Percentiles rank a stretch among this genome's conserved stretches.
Conservation (phyloP, 2,797 vertebrate species). For the Falco cherrug region DNA sequence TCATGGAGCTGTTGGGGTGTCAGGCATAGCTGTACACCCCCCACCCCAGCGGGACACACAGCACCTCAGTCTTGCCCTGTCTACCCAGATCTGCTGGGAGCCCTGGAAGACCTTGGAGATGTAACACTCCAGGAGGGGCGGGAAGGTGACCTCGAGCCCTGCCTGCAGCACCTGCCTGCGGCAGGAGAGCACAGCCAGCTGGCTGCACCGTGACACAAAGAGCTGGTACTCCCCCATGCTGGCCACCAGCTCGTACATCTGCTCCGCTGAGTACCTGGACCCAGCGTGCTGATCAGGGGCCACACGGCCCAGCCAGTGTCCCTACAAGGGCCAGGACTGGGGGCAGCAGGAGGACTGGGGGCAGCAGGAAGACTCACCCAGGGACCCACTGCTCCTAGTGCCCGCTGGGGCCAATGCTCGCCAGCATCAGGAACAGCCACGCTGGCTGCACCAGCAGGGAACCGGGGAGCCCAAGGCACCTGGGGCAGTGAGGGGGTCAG, state of each 20-base stretch:
- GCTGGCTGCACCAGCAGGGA: background rate
- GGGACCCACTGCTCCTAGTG: conserved; percentile 74
- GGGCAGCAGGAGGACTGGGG: background rate
- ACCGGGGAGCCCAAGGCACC: background rate
- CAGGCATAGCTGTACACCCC: background rate
- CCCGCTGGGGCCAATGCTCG: conserved; percentile 52
- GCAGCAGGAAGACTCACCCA: conserved; percentile 26
- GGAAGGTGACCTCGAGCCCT: conserved; percentile 80
- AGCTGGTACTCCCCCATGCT: conserved; percentile 76
- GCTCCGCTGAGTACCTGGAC: conserved; percentile 76
- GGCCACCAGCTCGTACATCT: conserved; percentile 80
- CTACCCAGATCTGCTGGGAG: conserved; percentile 78
- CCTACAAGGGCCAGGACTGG: background rate
- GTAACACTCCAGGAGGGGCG: conserved; percentile 78
- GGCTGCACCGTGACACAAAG: conserved; percentile 85
- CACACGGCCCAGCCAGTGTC: background rate
- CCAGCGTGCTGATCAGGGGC: background rate
- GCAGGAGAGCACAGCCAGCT: conserved; percentile 67
- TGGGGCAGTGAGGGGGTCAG: background rate
- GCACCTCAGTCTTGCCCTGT: background rate
- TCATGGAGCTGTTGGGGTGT: background rate
- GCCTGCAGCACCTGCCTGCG: conserved; percentile 53
- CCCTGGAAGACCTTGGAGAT: conserved; percentile 75
- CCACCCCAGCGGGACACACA: background rate
- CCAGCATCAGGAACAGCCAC: background rate